Evolutionary conservation across 2,888 invertebrate genomes (phyloP).

Genomic region (Eristalis arbustorum): DNA sequence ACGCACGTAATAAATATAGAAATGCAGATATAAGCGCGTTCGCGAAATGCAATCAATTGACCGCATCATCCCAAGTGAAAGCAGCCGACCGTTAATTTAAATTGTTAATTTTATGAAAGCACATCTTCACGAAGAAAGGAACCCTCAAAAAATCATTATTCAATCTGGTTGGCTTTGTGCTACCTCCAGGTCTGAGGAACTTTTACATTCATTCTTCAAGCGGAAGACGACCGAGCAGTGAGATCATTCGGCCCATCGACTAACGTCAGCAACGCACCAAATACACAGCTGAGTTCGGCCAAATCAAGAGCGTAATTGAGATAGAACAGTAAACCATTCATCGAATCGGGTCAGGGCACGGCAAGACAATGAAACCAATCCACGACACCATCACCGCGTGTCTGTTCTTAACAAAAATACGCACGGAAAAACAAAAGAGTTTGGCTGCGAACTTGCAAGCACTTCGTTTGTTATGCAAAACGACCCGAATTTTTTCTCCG

Average conservation of each 20-base stretch:
- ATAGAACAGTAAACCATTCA: slow-evolving; percentile 2
- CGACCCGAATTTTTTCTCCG: slow-evolving; percentile 53
- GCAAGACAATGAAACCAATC: slow-evolving; percentile 19
- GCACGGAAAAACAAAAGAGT: slow-evolving; percentile 42
- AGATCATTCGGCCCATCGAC: background rate
- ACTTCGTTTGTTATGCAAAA: slow-evolving; percentile 14
- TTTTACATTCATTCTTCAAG: slow-evolving; percentile 5
- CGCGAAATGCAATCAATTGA: background rate
- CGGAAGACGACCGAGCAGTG: slow-evolving; percentile 18
- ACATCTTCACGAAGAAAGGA: background rate
- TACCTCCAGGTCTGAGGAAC: background rate
- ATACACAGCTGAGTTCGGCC: background rate
- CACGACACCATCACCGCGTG: background rate
- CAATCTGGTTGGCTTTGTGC: background rate
- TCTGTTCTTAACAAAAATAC: background rate
- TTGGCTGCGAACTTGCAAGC: slow-evolving; percentile 34
- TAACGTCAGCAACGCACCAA: background rate
- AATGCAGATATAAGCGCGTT: background rate
- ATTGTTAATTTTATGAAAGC: slow-evolving; percentile 1
- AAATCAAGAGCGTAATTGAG: slow-evolving; percentile 18
- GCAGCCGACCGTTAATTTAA: background rate
- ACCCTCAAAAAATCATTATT: background rate
- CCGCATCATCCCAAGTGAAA: background rate
- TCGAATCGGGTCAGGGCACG: slow-evolving; percentile 19
- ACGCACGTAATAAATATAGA: too few relatives aligned